Conservation (phyloP, 1,140 invertebrate genomes). For the Maconellicoccus hirsutus region DNA sequence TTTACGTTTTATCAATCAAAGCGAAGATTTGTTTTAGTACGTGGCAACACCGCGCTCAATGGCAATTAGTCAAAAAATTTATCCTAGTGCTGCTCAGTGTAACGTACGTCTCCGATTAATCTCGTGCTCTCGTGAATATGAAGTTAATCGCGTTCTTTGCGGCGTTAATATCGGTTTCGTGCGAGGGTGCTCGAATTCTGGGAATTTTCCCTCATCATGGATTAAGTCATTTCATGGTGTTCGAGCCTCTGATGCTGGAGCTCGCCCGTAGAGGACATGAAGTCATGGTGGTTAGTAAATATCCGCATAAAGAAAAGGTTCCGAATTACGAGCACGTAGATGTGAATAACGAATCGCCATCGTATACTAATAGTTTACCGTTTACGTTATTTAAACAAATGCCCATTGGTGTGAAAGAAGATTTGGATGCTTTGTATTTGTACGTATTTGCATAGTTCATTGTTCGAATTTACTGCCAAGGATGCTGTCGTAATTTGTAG, state of each 20-base stretch:
- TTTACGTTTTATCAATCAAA: too few relatives aligned
- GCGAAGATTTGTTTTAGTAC: too few relatives aligned
- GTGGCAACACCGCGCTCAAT: too few relatives aligned
- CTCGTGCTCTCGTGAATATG: not conserved
- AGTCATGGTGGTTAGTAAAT: conserved; percentile 34
- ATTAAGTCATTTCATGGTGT: conserved; percentile 35
- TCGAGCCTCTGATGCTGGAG: conserved; percentile 31
- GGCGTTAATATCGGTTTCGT: not conserved
- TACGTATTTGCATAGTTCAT: not conserved
- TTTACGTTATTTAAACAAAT: not conserved
- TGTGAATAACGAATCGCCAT: conserved; percentile 17
- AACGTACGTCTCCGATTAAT: not conserved
- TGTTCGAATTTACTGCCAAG: not conserved
- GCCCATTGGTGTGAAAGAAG: not conserved
- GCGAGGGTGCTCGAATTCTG: conserved; percentile 28
- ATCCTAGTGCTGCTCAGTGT: too few relatives aligned
- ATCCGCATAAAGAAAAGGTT: conserved; percentile 37
- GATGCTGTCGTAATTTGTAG: not conserved
- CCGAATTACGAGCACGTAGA: conserved; percentile 41
- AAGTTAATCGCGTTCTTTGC: not conserved
- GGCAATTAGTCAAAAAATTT: too few relatives aligned
- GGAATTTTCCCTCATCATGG: conserved; percentile 32
- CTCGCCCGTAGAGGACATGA: conserved; percentile 33
- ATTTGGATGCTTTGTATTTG: not conserved
- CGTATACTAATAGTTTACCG: conserved; percentile 17